Percentiles rank a stretch among this genome's conserved stretches.
Conservation (phyloP, 2,888 invertebrate species). For the Conomelus anceps region DNA sequence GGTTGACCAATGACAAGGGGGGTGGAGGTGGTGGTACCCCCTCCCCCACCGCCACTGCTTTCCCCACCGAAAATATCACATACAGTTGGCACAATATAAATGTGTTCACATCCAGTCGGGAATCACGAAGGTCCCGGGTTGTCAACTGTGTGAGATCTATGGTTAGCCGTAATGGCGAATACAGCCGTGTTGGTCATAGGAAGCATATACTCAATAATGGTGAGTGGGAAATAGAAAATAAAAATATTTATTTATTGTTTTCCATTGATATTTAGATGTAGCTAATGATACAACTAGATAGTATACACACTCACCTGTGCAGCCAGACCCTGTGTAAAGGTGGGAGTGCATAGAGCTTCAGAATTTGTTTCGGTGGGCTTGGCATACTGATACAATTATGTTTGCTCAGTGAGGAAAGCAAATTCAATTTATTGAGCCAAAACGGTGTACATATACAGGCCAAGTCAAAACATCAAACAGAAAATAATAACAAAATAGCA, state of each 20-base stretch:
- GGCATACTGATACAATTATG: no score
- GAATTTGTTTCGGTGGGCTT: no score
- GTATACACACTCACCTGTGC: no score
- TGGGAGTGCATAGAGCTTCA: no score
- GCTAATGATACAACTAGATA: no score
- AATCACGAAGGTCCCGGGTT: constrained; percentile 40
- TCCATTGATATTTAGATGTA: not conserved
- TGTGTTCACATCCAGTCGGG: constrained; percentile 58
- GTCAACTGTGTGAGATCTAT: constrained; percentile 16
- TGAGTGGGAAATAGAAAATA: constrained; percentile 39
- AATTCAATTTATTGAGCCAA: no score
- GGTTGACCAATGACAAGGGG: not conserved
- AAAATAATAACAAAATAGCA: no score
- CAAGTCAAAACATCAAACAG: no score
- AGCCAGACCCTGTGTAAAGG: no score
- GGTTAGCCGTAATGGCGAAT: constrained; percentile 10
- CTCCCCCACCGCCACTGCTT: not conserved
- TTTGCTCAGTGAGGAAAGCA: no score
- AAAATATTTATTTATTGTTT: not conserved
- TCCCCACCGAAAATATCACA: constrained; percentile 33
- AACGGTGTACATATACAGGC: no score
- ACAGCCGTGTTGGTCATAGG: constrained; percentile 37
- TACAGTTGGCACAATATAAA: constrained; percentile 76
- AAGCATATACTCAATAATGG: constrained; percentile 72
- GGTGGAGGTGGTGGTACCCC: not conserved